Evolutionary conservation across 2,888 invertebrate genomes (phyloP).

Genomic region (Miltochrista miniata): DNA sequence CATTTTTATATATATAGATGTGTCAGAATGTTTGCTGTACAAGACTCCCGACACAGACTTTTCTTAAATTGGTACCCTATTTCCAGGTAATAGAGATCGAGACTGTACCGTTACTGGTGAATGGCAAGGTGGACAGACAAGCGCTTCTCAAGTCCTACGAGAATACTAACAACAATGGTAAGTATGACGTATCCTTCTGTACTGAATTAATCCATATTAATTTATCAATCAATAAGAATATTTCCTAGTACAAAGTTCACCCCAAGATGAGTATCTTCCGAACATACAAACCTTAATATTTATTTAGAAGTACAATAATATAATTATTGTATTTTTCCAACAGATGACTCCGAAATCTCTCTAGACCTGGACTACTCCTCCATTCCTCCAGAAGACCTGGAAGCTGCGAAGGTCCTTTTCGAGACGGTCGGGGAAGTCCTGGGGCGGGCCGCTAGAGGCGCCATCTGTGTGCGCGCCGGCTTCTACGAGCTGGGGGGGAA

Average conservation of each 20-base stretch:
- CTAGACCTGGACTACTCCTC: slow-evolving; percentile 87
- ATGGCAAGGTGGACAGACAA: slow-evolving; percentile 94
- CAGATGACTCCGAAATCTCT: slow-evolving; percentile 81
- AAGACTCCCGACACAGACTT: too few relatives aligned
- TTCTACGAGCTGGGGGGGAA: slow-evolving; percentile 95
- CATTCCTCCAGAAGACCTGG: slow-evolving; percentile 82
- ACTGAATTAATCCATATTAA: too few relatives aligned
- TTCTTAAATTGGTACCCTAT: too few relatives aligned
- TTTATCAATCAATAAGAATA: too few relatives aligned
- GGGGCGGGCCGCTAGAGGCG: slow-evolving; percentile 84
- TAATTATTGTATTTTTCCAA: neutral
- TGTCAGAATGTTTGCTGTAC: too few relatives aligned
- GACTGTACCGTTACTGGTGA: slow-evolving; percentile 90
- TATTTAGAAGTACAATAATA: too few relatives aligned
- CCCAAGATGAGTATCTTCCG: too few relatives aligned
- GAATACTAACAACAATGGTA: slow-evolving; percentile 87
- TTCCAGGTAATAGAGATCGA: slow-evolving; percentile 87
- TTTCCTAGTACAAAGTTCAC: too few relatives aligned
- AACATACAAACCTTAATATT: too few relatives aligned
- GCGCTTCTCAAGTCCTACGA: slow-evolving; percentile 89
- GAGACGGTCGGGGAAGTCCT: slow-evolving; percentile 89
- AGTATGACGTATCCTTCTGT: too few relatives aligned
- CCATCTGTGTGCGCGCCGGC: slow-evolving; percentile 86
- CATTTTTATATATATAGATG: too few relatives aligned
- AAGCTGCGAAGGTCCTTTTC: slow-evolving; percentile 87